Evolutionary conservation across 2,888 invertebrate species (phyloP), one percentile per base, ranked within the genome.

Genomic region (Argyra leucocephala): DNA sequence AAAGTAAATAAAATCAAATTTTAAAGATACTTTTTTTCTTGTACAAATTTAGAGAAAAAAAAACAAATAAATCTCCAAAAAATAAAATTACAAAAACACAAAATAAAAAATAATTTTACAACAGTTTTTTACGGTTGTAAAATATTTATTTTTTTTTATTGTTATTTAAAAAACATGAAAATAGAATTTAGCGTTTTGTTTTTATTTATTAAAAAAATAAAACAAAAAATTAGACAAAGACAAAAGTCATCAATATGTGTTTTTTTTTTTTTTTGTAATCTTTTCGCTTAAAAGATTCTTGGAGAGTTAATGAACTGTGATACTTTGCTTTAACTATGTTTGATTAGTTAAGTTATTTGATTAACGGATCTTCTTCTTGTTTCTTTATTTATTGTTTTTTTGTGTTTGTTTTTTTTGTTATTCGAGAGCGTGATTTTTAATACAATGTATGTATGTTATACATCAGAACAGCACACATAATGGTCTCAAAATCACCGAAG

Each of bases 321-420:
- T 48, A 48, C 48, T 18, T 48, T 48, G n/a, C 18, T 31, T 12
- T 48, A 48, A 48, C 18, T 48, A 2, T 48, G 6, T 48, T 48
- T 48, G 48, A 48, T 48, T 48, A 48, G 48, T 48, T 48, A 48
- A 48, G 48, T 48, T 48, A 18, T 48, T 48, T 48, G 48, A 48
- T 48, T 48, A 48, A 48, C 48, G 48, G 48, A 15, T 48, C 18
- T 31, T n/a, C n/a, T n/a, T n/a, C n/a, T n/a, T n/a, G n/a, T n/a
- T n/a, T n/a, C n/a, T n/a, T n/a, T n/a, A n/a, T 48, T 48, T 3
- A 48, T 48, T 48, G n/a, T 10, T 18, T 48, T 18, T 3, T 48
- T 48, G 12, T 48, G 12, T 18, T 48, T 18, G 15, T 48, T 48
- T 48, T 48, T 15, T 48, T 15, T 48, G 48, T 48, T 48, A 48